A percentile compares a stretch with the other conserved stretches of the same genome.
Evolutionary conservation across 2,888 invertebrate species (phyloP).

Genomic region (Tetanocera ferruginea): DNA sequence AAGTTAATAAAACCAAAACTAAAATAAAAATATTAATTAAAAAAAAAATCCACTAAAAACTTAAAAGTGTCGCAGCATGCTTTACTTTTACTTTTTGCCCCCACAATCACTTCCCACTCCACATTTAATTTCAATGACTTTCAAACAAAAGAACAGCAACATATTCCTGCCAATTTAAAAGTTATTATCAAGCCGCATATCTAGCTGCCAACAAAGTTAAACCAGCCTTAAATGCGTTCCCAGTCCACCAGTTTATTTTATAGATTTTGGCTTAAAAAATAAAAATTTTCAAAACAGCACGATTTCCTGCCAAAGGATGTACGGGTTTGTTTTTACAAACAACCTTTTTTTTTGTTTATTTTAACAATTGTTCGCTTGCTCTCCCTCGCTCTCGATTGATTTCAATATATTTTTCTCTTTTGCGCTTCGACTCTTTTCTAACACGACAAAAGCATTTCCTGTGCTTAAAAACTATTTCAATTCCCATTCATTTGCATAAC

Average conservation of each 20-base stretch:
- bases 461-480: conserved; percentile 35
- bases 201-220: neutral
- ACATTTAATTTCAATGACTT: neutral
- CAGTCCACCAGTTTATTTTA: neutral
- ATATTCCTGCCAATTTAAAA: conserved; percentile 40
- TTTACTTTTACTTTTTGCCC: no score
- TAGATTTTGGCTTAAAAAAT: no score
- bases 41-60: no score
- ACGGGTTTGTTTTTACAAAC: neutral
- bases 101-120: no score
- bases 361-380: neutral
- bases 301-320: conserved; percentile 28
- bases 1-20: no score
- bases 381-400: neutral
- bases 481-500: conserved; percentile 37
- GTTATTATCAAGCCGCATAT: conserved; percentile 39
- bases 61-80: no score
- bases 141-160: conserved; percentile 11
- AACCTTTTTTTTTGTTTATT: neutral
- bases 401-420: neutral
- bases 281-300: neutral
- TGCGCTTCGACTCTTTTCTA: neutral
- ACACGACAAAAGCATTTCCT: conserved; percentile 32
- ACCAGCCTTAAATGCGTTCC: neutral
- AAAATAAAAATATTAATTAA: no score